Evolutionary conservation across 2,113 vertebrate species (phyloP), one percentile per base, ranked within the genome.

Genomic region (Manacus vitellinus): DNA sequence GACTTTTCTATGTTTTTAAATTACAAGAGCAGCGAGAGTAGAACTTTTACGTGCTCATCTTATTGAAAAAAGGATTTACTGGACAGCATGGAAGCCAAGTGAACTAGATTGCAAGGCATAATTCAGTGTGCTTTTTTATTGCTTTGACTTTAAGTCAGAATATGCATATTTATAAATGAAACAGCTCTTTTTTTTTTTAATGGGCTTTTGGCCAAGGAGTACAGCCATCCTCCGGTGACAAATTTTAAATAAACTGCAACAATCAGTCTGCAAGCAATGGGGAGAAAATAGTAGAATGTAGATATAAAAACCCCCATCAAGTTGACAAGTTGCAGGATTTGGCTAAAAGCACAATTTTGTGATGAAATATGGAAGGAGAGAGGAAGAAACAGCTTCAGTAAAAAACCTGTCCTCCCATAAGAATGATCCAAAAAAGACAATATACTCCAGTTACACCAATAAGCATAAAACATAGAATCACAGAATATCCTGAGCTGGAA

Each of bases 11-110:
- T 35, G 10, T 37, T 83, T 92, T 77, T n/a, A 83, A 93, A 85
- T 79, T 79, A 62, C 28, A 85, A 59, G 14, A 83, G 67, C 43
- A 88, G 46, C 24, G 23, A 88, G 21, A 88, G 58, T 21, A 77
- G 35, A 83, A 73, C 10, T 70, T 94, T 62, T 54, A 90, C 2
- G 3, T 63, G 46, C 43, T 73, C 58, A 73, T 74, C 67, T 89
- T 52, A 67, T 6, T 85, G 72, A 65, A 59, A 85, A 76, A 62
- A 11, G 30, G 37, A 83, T 94, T 92, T 90, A 21, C 76, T 20
- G 30, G 47, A 33, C 47, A 79, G 35, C 37, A 51, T 24, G n/a
- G 74, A 58, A 71, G 55, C 55, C 78, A 85, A 91, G 41, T 12
- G 39, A 35, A 75, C 35, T 24, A 74, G 17, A 87, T 0, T 61